Percentiles rank a stretch among this genome's conserved stretches.
phyloP scores from a whole-genome alignment of 2,888 invertebrate species.

The Lasius fuliginosus region DNA sequence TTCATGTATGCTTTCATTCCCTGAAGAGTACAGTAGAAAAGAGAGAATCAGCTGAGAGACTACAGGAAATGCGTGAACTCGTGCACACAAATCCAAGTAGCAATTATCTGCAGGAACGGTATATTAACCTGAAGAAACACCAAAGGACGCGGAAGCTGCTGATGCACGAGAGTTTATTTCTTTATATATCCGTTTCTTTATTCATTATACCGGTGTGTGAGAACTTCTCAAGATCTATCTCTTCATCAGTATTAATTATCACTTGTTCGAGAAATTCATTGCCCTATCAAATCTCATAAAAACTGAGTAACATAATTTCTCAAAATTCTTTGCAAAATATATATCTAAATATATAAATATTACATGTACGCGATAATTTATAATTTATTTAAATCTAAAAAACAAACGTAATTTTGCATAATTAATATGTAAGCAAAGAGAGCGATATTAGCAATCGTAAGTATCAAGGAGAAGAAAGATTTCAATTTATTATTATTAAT shows the following conservation, averaged over 20 bases:
- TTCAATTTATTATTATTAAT: not conserved
- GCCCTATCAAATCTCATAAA: not conserved
- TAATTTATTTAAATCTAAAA: not conserved
- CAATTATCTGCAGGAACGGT: constrained; percentile 56
- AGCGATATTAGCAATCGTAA: not conserved
- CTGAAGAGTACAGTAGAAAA: not conserved
- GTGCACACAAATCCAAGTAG: constrained; percentile 50
- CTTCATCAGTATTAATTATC: constrained; percentile 38
- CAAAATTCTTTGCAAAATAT: not conserved
- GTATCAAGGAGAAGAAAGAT: not conserved
- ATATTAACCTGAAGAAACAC: constrained; percentile 46
- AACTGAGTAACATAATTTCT: not conserved
- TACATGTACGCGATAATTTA: not conserved
- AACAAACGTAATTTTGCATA: not conserved
- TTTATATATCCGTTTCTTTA: constrained; percentile 23
- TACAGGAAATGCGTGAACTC: constrained; percentile 57
- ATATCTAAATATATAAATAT: not conserved
- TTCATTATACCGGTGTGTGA: constrained; percentile 21
- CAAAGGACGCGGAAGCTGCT: constrained; percentile 41
- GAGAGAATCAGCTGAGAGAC: constrained; percentile 30
- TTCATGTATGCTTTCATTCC: not conserved
- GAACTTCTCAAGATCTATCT: constrained; percentile 34
- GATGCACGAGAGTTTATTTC: constrained; percentile 8
- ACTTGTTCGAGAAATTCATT: not conserved
- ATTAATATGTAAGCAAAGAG: not conserved